Conservation (phyloP, 1,140 invertebrate species). For the Samia ricini region DNA sequence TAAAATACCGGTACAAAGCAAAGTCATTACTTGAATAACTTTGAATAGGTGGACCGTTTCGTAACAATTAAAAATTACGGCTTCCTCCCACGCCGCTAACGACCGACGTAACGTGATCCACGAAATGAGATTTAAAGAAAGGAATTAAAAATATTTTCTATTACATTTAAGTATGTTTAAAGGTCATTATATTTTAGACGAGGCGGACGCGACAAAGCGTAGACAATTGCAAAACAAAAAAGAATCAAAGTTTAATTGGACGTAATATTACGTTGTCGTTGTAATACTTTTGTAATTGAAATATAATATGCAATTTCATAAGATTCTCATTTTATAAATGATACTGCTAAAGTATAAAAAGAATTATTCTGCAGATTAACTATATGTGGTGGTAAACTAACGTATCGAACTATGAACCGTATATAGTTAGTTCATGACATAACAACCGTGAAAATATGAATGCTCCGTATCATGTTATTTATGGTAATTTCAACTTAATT, state of each 20-base stretch:
- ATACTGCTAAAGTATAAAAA: not conserved
- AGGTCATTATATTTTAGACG: not conserved
- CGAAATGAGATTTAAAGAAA: not conserved
- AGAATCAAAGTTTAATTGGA: not conserved
- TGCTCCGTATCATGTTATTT: no score
- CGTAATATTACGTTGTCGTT: not conserved
- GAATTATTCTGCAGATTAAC: no score
- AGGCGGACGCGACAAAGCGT: not conserved
- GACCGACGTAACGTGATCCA: not conserved
- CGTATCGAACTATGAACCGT: no score
- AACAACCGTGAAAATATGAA: no score
- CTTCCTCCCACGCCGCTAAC: slow-evolving; percentile 2
- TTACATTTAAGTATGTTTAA: not conserved
- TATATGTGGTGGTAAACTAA: no score
- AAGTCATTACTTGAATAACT: slow-evolving; percentile 1
- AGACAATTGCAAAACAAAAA: not conserved
- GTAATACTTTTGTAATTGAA: not conserved
- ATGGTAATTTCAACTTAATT: no score
- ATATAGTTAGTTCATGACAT: no score
- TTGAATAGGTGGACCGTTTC: not conserved
- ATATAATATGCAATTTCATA: not conserved
- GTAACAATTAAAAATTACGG: slow-evolving; percentile 7
- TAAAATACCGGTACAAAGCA: not conserved
- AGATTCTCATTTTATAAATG: not conserved
- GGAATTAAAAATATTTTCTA: not conserved